phyloP scores from a whole-genome alignment of 2,888 invertebrate genomes.

The Gordius sp. region DNA sequence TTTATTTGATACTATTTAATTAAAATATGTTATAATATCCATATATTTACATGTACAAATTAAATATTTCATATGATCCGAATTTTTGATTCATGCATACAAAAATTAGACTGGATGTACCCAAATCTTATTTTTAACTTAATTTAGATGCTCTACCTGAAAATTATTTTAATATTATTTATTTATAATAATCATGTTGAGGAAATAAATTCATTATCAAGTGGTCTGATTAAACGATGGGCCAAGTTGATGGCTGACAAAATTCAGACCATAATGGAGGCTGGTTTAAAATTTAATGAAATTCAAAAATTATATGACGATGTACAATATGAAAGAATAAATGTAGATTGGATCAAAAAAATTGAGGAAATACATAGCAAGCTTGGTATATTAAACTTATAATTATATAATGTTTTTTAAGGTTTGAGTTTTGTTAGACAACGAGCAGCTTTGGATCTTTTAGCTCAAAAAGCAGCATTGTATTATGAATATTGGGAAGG shows the following conservation, averaged over 20 bases:
- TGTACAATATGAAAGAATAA: slow-evolving; percentile 2
- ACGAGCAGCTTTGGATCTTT: not conserved
- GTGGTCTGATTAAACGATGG: slow-evolving; percentile 3
- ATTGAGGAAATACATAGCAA: not conserved
- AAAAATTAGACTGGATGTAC: too few relatives aligned
- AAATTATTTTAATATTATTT: too few relatives aligned
- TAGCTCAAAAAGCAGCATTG: not conserved
- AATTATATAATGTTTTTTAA: not conserved
- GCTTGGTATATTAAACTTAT: not conserved
- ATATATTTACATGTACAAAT: too few relatives aligned
- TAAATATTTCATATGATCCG: too few relatives aligned
- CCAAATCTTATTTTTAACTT: too few relatives aligned
- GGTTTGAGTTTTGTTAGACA: slow-evolving; percentile 9
- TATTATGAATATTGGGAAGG: slow-evolving; percentile 2
- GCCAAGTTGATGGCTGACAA: slow-evolving; percentile 3
- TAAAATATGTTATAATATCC: too few relatives aligned
- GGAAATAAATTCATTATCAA: too few relatives aligned
- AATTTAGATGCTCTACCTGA: too few relatives aligned
- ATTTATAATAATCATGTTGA: too few relatives aligned
- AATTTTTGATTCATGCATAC: too few relatives aligned
- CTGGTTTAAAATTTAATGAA: slow-evolving; percentile 2
- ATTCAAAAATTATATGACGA: slow-evolving; percentile 14
- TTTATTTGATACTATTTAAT: too few relatives aligned
- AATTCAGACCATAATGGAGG: not conserved
- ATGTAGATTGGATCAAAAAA: slow-evolving; percentile 3